Evolutionary conservation across 2,113 vertebrate species (phyloP).

Genomic region (Cottus gobio): DNA sequence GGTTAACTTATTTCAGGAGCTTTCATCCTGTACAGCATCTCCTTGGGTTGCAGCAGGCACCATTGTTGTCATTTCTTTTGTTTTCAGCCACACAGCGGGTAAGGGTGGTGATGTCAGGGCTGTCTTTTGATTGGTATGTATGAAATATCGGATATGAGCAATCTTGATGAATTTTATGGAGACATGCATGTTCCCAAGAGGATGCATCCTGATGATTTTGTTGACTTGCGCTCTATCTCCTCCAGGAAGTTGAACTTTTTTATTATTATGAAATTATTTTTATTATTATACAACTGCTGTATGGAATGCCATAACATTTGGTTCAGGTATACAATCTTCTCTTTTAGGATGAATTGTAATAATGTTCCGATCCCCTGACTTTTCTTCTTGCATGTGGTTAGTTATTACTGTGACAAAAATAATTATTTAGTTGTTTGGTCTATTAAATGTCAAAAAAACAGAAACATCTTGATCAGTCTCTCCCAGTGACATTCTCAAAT

Average conservation of each 20-base stretch:
- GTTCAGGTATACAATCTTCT: no score
- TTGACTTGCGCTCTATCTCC: not conserved
- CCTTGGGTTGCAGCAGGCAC: not conserved
- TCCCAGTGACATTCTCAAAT: no score
- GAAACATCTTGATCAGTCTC: no score
- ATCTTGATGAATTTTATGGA: not conserved
- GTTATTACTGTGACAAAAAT: not conserved
- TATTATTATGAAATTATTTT: not conserved
- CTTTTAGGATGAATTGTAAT: no score
- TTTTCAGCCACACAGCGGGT: no score
- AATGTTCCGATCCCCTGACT: not conserved
- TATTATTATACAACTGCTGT: not conserved
- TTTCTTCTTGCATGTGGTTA: not conserved
- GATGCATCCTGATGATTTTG: no score
- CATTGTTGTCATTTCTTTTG: not conserved
- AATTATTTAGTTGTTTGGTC: no score
- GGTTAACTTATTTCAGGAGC: not conserved
- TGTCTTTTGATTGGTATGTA: not conserved
- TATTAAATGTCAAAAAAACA: no score
- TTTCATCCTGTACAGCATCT: not conserved
- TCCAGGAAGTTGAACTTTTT: not conserved
- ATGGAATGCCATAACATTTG: no score
- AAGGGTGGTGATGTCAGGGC: not conserved
- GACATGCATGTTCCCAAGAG: no score
- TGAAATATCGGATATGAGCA: not conserved